Evolutionary conservation across 2,113 vertebrate genomes (phyloP).

Genomic region (Nycticryphes semicollaris): DNA sequence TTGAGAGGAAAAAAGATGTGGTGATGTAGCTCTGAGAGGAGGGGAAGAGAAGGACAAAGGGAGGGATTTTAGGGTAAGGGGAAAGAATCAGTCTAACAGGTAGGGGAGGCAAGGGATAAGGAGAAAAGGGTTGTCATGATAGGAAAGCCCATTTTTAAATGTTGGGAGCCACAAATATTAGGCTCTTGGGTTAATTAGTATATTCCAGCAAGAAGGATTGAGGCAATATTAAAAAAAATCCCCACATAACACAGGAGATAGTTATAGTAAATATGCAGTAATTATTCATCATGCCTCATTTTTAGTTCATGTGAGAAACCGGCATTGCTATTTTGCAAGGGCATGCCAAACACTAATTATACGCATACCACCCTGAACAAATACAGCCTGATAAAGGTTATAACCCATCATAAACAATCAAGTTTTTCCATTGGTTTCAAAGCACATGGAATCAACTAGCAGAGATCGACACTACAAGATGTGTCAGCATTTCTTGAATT

Average conservation of each 20-base stretch:
- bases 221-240: neutral
- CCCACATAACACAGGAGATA: neutral
- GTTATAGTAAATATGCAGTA: neutral
- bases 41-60: neutral
- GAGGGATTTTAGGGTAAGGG: neutral
- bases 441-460: neutral
- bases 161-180: neutral
- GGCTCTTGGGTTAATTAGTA: neutral
- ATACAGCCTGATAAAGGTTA: slow-evolving; percentile 8
- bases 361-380: neutral
- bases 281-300: neutral
- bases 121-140: neutral
- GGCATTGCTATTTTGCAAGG: neutral
- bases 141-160: neutral
- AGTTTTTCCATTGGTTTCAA: neutral
- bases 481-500: neutral
- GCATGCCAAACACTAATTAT: neutral
- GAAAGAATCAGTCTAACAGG: neutral
- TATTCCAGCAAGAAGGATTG: neutral
- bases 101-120: neutral
- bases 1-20: neutral
- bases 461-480: neutral
- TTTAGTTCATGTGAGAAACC: neutral
- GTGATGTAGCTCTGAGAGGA: neutral
- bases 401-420: neutral